These are phyloP conservation scores for Piprites chloris DNA, from an alignment of 2,113 vertebrate genomes.

Conservation along the genomic window DNA sequence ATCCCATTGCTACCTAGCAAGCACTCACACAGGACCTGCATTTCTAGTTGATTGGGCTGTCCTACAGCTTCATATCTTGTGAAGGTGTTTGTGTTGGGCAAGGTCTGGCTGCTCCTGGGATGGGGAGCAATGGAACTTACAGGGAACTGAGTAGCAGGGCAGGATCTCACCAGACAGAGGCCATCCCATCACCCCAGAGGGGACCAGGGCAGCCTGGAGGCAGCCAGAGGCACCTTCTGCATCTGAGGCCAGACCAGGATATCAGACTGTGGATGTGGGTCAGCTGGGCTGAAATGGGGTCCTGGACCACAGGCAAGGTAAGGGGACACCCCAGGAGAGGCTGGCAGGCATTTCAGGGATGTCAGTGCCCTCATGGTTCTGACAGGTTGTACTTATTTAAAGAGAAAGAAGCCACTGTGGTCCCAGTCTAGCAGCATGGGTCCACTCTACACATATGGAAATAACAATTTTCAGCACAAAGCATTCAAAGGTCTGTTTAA, in stretches of 20 bases:
- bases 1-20: neutral
- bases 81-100: neutral
- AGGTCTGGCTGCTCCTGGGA: neutral
- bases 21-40: neutral
- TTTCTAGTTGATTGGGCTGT: neutral
- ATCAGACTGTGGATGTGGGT: neutral
- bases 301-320: neutral
- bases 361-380: neutral
- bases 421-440: neutral
- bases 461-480: neutral
- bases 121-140: neutral
- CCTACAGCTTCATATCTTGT: neutral
- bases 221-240: rapidly evolving
- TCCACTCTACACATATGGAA: neutral
- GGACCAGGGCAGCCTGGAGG: neutral
- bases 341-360: neutral
- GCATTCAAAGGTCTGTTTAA: neutral
- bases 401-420: neutral
- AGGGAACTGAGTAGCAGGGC: neutral
- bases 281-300: neutral
- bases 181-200: neutral
- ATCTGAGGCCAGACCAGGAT: rapidly evolving
- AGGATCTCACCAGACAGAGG: neutral
- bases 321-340: neutral
- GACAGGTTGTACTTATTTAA: neutral